Percentiles rank a stretch among this genome's conserved stretches.
These are phyloP conservation scores for Aspiorhynchus laticeps DNA, from an alignment of 2,113 vertebrate species.

Conservation along the genomic window DNA sequence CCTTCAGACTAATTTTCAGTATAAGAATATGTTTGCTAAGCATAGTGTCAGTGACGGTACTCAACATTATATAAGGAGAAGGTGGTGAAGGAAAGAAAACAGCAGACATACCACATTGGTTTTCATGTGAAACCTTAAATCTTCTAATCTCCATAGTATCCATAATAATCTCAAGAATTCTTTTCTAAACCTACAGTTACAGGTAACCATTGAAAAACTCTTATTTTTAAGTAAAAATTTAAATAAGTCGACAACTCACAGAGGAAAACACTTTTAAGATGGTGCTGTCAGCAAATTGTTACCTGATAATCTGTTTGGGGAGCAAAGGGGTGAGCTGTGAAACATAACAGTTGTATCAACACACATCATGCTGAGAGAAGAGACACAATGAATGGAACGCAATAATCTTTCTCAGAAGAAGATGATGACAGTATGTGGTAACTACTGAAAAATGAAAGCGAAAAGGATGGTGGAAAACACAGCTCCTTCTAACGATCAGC, in stretches of 20 bases:
- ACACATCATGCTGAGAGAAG: background rate
- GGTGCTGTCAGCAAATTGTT: background rate
- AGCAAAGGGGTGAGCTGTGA: background rate
- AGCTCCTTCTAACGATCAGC: background rate
- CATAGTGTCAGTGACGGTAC: no score
- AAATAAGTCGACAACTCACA: background rate
- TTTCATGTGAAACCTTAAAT: background rate
- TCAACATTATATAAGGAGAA: background rate
- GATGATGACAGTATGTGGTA: background rate
- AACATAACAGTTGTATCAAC: conserved; percentile 1
- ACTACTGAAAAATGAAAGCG: background rate
- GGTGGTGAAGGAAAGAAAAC: no score
- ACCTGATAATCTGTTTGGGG: conserved; percentile 13
- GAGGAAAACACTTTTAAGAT: background rate
- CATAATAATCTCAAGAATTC: background rate
- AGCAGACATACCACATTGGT: background rate
- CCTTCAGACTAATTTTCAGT: no score
- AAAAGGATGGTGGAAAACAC: conserved; percentile 13
- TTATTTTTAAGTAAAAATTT: background rate
- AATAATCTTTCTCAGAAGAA: conserved; percentile 40
- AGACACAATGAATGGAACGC: conserved; percentile 14
- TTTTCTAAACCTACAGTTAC: background rate
- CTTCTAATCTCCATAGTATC: background rate
- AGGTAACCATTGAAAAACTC: background rate
- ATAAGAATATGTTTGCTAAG: no score